Evolutionary conservation across 2,888 invertebrate species (phyloP), one percentile per base, ranked within the genome.

Genomic region (Drosophila suboccidentalis): DNA sequence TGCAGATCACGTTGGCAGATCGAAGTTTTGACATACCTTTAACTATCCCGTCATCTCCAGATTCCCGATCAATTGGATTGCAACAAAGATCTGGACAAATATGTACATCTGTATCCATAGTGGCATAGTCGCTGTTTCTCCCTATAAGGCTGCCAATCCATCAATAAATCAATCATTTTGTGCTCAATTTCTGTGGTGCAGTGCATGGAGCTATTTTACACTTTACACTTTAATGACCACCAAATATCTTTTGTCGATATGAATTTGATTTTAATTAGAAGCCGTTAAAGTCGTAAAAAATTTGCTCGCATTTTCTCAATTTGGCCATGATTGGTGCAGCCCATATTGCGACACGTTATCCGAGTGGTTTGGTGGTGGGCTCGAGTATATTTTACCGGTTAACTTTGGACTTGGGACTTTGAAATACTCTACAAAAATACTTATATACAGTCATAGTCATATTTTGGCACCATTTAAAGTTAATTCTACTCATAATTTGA

Each of bases 191-290:
- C 80, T 70, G 44, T 54, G 39, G 50, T 13, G 39, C 36, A 47
- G 65, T 59, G 55, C 71, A 34, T 38, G 46, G 39, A 69, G 65
- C 74, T 83, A 83, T 89, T 88, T 90, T 83, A 76, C 90, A 87
- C 84, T 75, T 83, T 89, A 90, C 89, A 87, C 84, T 75, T 83
- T 89, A 90, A 90, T 90, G 90, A 89, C 76, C 87, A 76, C 70
- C 75, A 80, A 78, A 90, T 72, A 68, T 64, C 61, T 74, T 72
- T 71, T 61, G 71, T 19, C 47, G 41, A 80, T 72, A 86, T 86
- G 75, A 86, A 74, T 83, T 80, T 68, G 62, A 64, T 71, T 90
- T 86, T 86, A 90, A 86, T 86, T 90, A 86, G 78, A 90, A 73
- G 83, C 80, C 81, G 90, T 86, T 83, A 90, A 86, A 89, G 87